Percentiles rank a stretch among this genome's conserved stretches.
phyloP scores from a whole-genome alignment of 2,888 invertebrate genomes.

The Diarsia brunnea region DNA sequence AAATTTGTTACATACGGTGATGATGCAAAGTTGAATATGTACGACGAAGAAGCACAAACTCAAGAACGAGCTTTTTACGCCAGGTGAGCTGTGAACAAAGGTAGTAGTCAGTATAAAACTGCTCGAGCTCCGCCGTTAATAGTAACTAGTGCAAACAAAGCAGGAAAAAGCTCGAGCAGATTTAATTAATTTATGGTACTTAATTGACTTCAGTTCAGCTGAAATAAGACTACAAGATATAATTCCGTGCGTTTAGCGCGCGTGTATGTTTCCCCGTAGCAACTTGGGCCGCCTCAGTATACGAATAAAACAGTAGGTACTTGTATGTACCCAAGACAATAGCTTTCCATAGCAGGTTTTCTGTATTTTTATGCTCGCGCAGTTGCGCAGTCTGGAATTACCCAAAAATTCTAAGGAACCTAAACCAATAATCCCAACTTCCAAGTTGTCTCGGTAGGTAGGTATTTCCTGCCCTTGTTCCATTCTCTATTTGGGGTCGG shows the following conservation, averaged over 20 bases:
- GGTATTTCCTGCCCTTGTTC: no score
- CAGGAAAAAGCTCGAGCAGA: not conserved
- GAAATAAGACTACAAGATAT: constrained; percentile 1
- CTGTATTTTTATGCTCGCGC: no score
- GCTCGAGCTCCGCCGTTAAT: not conserved
- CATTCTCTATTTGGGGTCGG: no score
- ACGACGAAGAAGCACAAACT: constrained; percentile 93
- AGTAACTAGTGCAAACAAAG: not conserved
- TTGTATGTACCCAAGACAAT: not conserved
- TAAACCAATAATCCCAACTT: no score
- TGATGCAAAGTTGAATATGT: constrained; percentile 92
- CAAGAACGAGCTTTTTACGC: constrained; percentile 91
- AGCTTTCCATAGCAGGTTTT: not conserved
- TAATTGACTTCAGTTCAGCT: not conserved
- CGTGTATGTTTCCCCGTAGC: not conserved
- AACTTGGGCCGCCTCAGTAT: not conserved
- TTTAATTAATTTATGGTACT: not conserved
- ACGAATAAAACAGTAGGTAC: not conserved
- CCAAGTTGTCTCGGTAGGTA: no score
- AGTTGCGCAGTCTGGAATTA: no score
- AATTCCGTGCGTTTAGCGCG: not conserved
- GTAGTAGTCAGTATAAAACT: not conserved
- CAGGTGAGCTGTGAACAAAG: constrained; percentile 82
- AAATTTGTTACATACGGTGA: constrained; percentile 92
- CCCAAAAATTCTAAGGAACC: no score